phyloP scores from a whole-genome alignment of 1,140 invertebrate genomes.

The Adelges cooleyi region DNA sequence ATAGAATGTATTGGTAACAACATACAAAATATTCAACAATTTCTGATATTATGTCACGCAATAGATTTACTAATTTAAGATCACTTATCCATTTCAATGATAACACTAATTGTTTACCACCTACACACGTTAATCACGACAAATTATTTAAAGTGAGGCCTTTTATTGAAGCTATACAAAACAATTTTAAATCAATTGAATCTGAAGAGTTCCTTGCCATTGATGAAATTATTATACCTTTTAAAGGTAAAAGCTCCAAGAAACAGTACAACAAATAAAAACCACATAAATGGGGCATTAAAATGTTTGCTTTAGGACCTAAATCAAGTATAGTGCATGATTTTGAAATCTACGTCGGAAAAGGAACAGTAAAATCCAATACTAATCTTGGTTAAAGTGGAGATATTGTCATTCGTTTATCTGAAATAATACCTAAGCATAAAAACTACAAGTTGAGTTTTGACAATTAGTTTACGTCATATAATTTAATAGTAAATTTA shows the following conservation, averaged over 20 bases:
- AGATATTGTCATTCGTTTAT: constrained; percentile 26
- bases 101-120: neutral
- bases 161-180: constrained; percentile 14
- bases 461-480: constrained; percentile 31
- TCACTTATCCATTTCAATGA: neutral
- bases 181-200: constrained; percentile 26
- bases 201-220: constrained; percentile 12
- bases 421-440: neutral
- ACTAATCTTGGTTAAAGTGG: constrained; percentile 23
- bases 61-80: neutral
- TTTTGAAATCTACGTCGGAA: neutral
- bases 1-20: neutral
- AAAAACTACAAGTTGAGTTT: no score
- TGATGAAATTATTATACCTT: constrained; percentile 33
- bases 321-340: neutral
- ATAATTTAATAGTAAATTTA: constrained; percentile 12
- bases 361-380: neutral
- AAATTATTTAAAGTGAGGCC: constrained; percentile 23
- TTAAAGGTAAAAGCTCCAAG: constrained; percentile 30
- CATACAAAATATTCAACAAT: neutral
- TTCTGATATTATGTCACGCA: neutral
- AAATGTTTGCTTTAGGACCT: constrained; percentile 27
- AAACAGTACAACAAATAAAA: constrained; percentile 36
- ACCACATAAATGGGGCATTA: constrained; percentile 37
- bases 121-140: neutral